Conservation (phyloP, 2,113 vertebrate species). For the Aegotheles bennettii region DNA sequence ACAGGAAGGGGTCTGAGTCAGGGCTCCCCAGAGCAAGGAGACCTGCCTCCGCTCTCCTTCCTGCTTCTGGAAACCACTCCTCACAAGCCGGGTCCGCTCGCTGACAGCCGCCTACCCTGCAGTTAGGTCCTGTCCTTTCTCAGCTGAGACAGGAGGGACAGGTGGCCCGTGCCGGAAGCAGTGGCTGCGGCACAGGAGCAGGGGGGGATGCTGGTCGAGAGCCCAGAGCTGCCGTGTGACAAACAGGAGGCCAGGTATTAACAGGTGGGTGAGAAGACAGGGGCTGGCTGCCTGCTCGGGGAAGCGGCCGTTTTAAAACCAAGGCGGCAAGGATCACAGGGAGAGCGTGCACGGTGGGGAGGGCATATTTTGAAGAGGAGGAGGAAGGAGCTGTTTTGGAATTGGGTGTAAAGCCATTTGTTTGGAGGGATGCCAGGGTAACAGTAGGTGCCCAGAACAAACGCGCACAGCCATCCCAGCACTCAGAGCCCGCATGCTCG, state of each 20-base stretch:
- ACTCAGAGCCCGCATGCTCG: conserved; percentile 54
- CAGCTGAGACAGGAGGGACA: conserved; percentile 67
- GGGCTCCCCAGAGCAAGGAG: conserved; percentile 31
- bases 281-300: conserved; percentile 54
- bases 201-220: conserved; percentile 45
- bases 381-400: conserved; percentile 71
- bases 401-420: conserved; percentile 69
- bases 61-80: conserved; percentile 45
- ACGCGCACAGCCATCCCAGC: conserved; percentile 49
- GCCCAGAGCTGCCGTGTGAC: conserved; percentile 60
- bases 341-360: conserved; percentile 54
- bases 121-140: conserved; percentile 62
- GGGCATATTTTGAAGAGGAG: conserved; percentile 70
- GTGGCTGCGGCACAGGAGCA: conserved; percentile 59
- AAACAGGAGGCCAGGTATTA: conserved; percentile 69
- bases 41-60: conserved; percentile 25
- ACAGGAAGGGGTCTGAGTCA: conserved; percentile 58
- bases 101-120: conserved; percentile 52
- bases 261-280: conserved; percentile 65
- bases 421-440: conserved; percentile 65
- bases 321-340: conserved; percentile 49
- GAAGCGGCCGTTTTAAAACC: conserved; percentile 56
- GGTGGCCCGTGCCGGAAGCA: conserved; percentile 63
- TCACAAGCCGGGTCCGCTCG: background rate
- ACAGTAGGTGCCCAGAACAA: conserved; percentile 70